A percentile compares a stretch with the other conserved stretches of the same genome.
phyloP scores from a whole-genome alignment of 2,888 invertebrate genomes.

The Myathropa florea region DNA sequence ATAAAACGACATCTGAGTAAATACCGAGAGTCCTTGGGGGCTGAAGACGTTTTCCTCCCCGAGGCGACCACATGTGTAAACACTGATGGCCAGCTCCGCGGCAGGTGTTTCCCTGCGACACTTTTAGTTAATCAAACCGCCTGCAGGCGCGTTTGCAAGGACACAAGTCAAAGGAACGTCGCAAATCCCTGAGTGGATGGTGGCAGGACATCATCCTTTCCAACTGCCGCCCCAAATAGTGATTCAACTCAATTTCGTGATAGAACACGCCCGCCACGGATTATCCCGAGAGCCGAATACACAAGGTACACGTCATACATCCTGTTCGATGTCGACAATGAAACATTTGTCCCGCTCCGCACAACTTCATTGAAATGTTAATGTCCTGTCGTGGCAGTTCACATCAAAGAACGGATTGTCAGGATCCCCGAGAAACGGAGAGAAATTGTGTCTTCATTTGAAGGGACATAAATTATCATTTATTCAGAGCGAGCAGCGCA shows the following conservation, averaged over 20 bases:
- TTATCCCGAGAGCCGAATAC: conserved; percentile 38
- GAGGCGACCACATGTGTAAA: not conserved
- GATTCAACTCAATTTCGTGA: conserved; percentile 60
- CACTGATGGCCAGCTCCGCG: not conserved
- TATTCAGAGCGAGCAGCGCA: conserved; percentile 56
- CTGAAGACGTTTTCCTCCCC: not conserved
- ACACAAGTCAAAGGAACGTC: conserved; percentile 23
- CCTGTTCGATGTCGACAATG: conserved; percentile 19
- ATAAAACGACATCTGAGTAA: conserved; percentile 59
- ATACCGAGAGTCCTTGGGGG: conserved; percentile 1
- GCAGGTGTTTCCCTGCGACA: not conserved
- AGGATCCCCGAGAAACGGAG: conserved; percentile 17
- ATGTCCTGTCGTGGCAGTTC: conserved; percentile 46
- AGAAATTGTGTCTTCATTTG: conserved; percentile 61
- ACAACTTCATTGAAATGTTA: conserved; percentile 55
- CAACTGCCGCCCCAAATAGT: conserved; percentile 39
- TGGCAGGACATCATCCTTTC: conserved; percentile 40
- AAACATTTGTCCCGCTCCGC: not conserved
- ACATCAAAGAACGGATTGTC: conserved; percentile 61
- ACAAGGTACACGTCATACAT: conserved; percentile 16
- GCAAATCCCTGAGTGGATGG: conserved; percentile 13
- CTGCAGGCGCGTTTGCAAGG: conserved; percentile 6
- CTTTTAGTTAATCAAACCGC: conserved; percentile 39
- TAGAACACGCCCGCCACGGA: conserved; percentile 39
- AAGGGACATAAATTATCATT: conserved; percentile 59